phyloP scores from a whole-genome alignment of 1,140 invertebrate species.

The Panagrolaimus sp. region DNA sequence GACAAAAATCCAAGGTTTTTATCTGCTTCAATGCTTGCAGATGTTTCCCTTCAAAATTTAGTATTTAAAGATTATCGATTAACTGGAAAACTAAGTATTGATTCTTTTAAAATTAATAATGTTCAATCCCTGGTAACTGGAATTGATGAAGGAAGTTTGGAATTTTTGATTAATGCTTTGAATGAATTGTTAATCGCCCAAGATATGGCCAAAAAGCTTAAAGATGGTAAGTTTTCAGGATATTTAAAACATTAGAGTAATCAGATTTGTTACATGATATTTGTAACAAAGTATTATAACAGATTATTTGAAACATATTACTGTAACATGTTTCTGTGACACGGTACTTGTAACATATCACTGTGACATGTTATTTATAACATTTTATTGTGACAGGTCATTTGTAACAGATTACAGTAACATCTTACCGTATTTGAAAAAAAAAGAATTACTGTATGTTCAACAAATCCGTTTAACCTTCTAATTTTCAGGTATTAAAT shows the following conservation, averaged over 20 bases:
- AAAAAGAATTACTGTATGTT: too few species aligned
- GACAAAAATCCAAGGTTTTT: constrained; percentile 53
- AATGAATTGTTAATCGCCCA: constrained; percentile 58
- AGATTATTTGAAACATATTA: background rate
- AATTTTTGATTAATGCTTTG: constrained; percentile 57
- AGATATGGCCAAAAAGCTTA: constrained; percentile 56
- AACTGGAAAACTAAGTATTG: constrained; percentile 43
- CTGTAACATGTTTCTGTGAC: too few species aligned
- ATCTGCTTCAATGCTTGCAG: constrained; percentile 57
- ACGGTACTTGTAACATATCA: too few species aligned
- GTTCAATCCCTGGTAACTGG: constrained; percentile 53
- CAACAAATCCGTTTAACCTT: background rate
- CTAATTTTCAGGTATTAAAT: constrained; percentile 44
- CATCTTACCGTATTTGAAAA: too few species aligned
- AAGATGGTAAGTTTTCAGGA: constrained; percentile 44
- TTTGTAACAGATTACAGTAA: too few species aligned
- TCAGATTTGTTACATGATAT: background rate
- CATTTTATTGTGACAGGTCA: too few species aligned
- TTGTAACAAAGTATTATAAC: constrained; percentile 13
- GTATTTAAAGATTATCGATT: constrained; percentile 54
- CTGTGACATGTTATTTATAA: too few species aligned
- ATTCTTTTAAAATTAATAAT: constrained; percentile 45
- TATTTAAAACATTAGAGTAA: background rate
- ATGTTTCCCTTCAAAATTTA: constrained; percentile 50
- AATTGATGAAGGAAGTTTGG: constrained; percentile 56